Evolutionary conservation across 92 coral and sea anemone genomes (phyloP).

Genomic region (Porites lobata): DNA sequence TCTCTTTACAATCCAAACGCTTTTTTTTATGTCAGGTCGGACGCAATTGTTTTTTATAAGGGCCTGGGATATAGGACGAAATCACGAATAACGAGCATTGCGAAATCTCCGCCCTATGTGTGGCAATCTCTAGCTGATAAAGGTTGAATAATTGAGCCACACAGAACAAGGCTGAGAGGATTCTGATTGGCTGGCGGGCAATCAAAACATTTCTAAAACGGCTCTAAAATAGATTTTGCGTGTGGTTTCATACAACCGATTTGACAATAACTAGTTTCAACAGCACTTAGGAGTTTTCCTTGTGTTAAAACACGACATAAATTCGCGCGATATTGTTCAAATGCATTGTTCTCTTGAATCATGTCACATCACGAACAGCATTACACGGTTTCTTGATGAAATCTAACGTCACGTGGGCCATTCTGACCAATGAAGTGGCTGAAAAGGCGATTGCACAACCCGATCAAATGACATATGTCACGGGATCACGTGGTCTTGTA

Average conservation of each 20-base stretch:
- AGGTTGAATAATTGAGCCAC: conserved; percentile 12
- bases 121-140: conserved; percentile 6
- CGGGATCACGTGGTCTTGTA: conserved; percentile 97
- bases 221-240: neutral
- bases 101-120: conserved; percentile 49
- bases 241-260: conserved; percentile 12
- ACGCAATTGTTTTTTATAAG: neutral
- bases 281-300: conserved; percentile 26
- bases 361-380: conserved; percentile 42
- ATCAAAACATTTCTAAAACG: conserved; percentile 22
- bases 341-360: conserved; percentile 20
- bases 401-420: conserved; percentile 25
- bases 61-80: neutral
- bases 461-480: conserved; percentile 84
- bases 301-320: conserved; percentile 20
- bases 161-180: neutral
- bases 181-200: conserved; percentile 13
- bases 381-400: conserved; percentile 25
- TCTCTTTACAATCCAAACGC: too few relatives aligned
- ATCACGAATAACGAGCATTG: conserved; percentile 8
- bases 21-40: neutral
- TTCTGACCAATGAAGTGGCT: conserved; percentile 32
- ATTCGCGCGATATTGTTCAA: conserved; percentile 33
- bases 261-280: neutral
- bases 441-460: conserved; percentile 66